Base-by-base conservation (phyloP, 2,797 vertebrate species). In the Thamnophis elegans region DNA sequence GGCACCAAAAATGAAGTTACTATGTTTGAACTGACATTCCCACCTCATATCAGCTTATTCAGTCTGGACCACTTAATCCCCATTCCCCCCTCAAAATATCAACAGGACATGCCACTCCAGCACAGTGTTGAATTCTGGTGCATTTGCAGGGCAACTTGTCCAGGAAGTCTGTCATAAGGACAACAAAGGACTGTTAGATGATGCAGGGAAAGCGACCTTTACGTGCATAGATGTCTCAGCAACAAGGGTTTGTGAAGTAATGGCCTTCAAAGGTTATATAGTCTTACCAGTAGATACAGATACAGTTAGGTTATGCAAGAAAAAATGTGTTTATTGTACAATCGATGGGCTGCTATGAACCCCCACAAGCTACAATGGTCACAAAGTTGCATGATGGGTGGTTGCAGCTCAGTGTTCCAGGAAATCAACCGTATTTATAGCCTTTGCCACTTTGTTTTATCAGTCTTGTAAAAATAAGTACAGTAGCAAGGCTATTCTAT, bases 11-110 rank as follows among this genome's bases (percentile, higher is more conserved):
- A 25, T 88, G 25, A 20, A 90, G 42, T 54, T 9, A 87, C 42
- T 87, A 78, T 55, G 47, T 91, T 91, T 58, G 51, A 87, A 88
- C 53, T 88, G 89, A 90, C 60, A 90, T 90, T 53, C 36, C 28
- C 13, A 85, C 85, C 42, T 82, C 62, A 51, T 8, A 36, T 85
- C 73, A 65, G 3, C 10, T 54, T 32, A 42, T 32, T 65, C 58
- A 62, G 22, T 53, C 28, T 85, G 53, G 88, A 62, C 58, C 20
- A 4, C 16, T 16, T 90, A 32, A 56, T 2, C 59, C 25, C 56
- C 18, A 5, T 7, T 22, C 58, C 16, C 4, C 10, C 42, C 56
- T 12, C 2, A 1, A 32, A 90, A 8, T 5, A 42, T 78, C 28
- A 92, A 87, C 16, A 73, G 2, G 22, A 8, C 36, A 42, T 25